Conservation (phyloP, 2,113 vertebrate species). For the Coptodon bakossiorum region DNA sequence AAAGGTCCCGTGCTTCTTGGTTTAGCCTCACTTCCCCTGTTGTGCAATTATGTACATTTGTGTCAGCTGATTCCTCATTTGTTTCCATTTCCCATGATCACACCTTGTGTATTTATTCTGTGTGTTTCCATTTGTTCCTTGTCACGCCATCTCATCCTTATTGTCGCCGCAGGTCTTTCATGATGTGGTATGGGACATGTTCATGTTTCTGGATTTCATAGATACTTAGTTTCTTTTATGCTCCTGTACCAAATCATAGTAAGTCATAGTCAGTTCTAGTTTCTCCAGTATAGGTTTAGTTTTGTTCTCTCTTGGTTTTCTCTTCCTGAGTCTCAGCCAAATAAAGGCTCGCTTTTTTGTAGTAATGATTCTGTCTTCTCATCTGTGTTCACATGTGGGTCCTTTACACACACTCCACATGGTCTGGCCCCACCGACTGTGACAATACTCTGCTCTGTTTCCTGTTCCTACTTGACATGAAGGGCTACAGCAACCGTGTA, state of each 20-base stretch:
- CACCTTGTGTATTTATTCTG: neutral
- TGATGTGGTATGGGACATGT: neutral
- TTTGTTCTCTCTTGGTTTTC: neutral
- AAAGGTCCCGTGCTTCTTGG: neutral
- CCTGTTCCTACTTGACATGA: neutral
- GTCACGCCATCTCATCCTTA: accelerated
- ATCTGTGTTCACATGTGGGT: neutral
- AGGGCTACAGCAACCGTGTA: neutral
- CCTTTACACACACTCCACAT: accelerated
- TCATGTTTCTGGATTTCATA: neutral
- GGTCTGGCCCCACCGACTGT: accelerated
- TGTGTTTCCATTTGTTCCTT: accelerated
- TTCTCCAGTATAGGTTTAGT: neutral
- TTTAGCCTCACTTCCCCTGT: neutral
- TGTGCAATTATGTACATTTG: neutral
- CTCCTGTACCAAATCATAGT: neutral
- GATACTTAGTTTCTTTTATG: neutral
- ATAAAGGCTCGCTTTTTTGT: accelerated
- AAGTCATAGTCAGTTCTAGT: neutral
- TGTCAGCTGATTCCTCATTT: neutral
- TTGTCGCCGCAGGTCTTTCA: accelerated
- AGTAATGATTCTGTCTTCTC: neutral
- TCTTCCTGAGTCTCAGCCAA: neutral
- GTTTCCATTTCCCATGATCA: neutral
- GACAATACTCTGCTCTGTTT: neutral